Conservation (phyloP, 2,888 invertebrate species). For the Ichneumoninae sp. region DNA sequence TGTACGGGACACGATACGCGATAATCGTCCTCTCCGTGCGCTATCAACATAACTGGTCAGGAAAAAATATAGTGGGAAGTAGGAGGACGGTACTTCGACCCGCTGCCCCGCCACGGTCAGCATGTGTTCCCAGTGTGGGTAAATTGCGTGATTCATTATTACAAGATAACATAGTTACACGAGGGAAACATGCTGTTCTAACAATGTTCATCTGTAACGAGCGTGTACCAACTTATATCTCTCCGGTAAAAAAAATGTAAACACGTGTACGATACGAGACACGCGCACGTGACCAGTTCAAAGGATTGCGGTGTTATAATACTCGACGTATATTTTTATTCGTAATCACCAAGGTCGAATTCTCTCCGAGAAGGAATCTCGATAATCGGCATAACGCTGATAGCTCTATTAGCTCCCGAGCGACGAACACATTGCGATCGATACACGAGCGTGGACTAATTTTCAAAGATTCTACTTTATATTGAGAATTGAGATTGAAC, state of each 20-base stretch:
- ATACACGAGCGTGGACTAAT: neutral
- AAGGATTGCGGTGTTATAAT: neutral
- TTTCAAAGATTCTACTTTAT: neutral
- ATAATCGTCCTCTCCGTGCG: neutral
- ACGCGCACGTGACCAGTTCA: conserved; percentile 10
- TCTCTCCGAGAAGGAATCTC: neutral
- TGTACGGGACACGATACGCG: neutral
- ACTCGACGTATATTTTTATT: neutral
- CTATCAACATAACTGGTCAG: conserved; percentile 4
- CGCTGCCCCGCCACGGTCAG: neutral
- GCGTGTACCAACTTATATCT: neutral
- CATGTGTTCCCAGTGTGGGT: conserved; percentile 1
- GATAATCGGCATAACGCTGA: neutral
- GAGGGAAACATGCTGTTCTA: neutral
- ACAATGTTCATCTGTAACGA: neutral
- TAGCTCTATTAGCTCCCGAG: neutral
- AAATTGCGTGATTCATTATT: conserved; percentile 1
- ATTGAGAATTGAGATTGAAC: too few species aligned
- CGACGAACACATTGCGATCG: neutral
- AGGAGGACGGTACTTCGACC: neutral
- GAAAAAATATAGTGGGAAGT: conserved; percentile 15
- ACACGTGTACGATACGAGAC: neutral
- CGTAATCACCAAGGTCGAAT: neutral
- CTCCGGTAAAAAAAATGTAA: neutral
- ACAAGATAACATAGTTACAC: neutral